These are phyloP conservation scores for Amphimedon queenslandica DNA, from an alignment of 37 sponge, comb jelly and placozoan species.

Conservation along the genomic window DNA sequence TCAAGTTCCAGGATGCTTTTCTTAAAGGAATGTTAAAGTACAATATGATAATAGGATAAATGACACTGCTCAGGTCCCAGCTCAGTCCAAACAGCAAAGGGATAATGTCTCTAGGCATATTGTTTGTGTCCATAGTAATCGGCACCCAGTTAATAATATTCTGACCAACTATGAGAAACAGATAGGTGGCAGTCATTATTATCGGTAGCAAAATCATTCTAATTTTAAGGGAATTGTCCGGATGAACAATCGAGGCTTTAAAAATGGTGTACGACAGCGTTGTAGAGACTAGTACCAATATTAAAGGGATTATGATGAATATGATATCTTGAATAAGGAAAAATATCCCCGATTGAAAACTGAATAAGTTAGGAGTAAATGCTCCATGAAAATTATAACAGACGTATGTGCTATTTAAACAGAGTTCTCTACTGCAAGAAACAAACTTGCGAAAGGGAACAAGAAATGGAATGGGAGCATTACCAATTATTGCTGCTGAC, in stretches of 20 bases:
- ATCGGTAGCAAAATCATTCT: neutral
- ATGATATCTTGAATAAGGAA: neutral
- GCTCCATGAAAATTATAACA: neutral
- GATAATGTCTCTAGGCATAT: neutral
- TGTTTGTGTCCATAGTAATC: neutral
- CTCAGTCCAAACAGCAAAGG: neutral
- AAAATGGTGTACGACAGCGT: neutral
- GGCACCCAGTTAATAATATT: neutral
- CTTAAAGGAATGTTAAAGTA: neutral
- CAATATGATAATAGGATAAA: neutral
- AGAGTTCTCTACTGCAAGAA: neutral
- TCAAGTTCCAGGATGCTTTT: no score
- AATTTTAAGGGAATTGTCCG: neutral
- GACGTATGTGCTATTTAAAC: neutral
- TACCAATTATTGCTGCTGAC: neutral
- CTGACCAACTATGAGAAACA: neutral
- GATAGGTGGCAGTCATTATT: neutral
- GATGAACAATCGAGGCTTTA: neutral
- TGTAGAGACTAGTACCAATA: neutral
- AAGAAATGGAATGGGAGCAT: neutral
- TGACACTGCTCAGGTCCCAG: neutral
- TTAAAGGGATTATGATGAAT: neutral
- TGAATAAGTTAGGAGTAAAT: neutral
- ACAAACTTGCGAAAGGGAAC: neutral
- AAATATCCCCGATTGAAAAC: neutral